Conservation (phyloP, 2,113 vertebrate species). For the Ciconia boyciana region DNA sequence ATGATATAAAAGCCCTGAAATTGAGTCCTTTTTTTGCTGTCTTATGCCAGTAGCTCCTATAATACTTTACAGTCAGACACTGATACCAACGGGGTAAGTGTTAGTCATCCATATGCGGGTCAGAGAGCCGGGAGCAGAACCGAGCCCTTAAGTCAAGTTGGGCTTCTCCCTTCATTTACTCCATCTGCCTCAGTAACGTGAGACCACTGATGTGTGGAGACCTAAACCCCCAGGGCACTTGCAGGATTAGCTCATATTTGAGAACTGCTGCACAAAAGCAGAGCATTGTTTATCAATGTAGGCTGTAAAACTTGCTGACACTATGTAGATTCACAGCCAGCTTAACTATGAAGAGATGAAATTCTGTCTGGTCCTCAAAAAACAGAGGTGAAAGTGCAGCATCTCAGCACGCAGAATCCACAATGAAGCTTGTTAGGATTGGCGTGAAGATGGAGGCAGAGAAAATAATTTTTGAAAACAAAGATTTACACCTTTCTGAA, state of each 20-base stretch:
- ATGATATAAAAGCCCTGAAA: slow-evolving; percentile 32
- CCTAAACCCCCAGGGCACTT: not conserved
- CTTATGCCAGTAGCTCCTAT: not conserved
- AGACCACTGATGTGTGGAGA: slow-evolving; percentile 42
- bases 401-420: not conserved
- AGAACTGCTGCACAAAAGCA: slow-evolving; percentile 17
- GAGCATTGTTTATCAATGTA: slow-evolving; percentile 32
- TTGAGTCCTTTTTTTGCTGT: not conserved
- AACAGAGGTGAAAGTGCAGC: not conserved
- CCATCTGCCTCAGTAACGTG: slow-evolving; percentile 33
- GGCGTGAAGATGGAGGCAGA: not conserved
- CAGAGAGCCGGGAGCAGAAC: slow-evolving; percentile 1
- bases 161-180: slow-evolving; percentile 48
- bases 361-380: slow-evolving; percentile 18
- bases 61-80: not conserved
- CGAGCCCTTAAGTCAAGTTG: not conserved
- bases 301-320: slow-evolving; percentile 43
- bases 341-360: not conserved
- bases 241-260: slow-evolving; percentile 19
- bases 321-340: not conserved
- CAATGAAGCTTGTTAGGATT: not conserved
- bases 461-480: not conserved
- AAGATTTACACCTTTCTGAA: not conserved
- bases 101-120: slow-evolving; percentile 8
- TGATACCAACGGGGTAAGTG: not conserved